Percentiles rank a stretch among this genome's conserved stretches.
Evolutionary conservation across 2,797 vertebrate genomes (phyloP).

Genomic region (Lycodopsis pacificus): DNA sequence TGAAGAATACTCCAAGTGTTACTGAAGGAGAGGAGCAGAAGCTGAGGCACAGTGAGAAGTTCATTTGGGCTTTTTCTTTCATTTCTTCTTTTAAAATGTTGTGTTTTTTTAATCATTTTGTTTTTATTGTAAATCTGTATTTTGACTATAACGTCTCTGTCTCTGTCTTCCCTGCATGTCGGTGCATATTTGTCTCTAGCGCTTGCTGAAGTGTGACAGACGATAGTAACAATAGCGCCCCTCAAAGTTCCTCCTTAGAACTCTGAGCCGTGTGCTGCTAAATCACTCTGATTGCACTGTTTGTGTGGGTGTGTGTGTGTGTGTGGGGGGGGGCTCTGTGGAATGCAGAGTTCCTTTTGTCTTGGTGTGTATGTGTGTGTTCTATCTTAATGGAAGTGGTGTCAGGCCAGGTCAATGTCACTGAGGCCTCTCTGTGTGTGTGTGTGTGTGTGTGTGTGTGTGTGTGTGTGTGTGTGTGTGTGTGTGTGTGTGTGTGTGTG

Average conservation of each 20-base stretch:
- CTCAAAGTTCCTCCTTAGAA: conserved; percentile 33
- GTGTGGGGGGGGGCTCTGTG: not conserved
- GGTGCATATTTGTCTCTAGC: conserved; percentile 3
- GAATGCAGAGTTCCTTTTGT: conserved; percentile 66
- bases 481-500: conserved; percentile 32
- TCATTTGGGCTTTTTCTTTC: not conserved
- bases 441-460: conserved; percentile 29
- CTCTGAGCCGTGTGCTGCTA: conserved; percentile 35
- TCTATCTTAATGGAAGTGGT: conserved; percentile 43
- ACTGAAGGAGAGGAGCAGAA: not conserved
- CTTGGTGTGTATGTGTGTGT: conserved; percentile 25
- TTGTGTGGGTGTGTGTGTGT: conserved; percentile 7
- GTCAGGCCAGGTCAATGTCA: conserved; percentile 66
- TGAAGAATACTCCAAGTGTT: not conserved
- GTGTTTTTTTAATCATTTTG: not conserved
- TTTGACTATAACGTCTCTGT: not conserved
- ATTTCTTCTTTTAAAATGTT: not conserved
- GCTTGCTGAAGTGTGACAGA: conserved; percentile 43
- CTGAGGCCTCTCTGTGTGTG: conserved; percentile 16
- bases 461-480: conserved; percentile 33
- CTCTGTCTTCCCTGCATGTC: not conserved
- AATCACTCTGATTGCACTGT: conserved; percentile 55
- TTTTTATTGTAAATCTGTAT: not conserved
- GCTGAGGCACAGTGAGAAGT: not conserved
- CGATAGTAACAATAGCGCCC: conserved; percentile 15